Percentiles rank a stretch among this genome's conserved stretches.
phyloP scores from a whole-genome alignment of 2,888 invertebrate species.

The Cyclophora punctaria region DNA sequence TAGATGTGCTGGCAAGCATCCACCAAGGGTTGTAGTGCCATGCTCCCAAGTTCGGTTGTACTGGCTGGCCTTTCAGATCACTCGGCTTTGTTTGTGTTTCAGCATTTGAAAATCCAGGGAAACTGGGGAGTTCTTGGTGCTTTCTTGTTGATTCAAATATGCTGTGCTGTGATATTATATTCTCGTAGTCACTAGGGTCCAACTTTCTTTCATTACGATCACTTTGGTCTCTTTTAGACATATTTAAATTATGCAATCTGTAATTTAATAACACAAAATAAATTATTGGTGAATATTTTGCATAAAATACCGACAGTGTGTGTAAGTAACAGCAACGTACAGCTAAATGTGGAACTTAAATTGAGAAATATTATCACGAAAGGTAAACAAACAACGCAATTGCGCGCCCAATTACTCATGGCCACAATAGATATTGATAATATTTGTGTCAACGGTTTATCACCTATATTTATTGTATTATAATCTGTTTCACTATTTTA shows the following conservation, averaged over 20 bases:
- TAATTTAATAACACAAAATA: slow-evolving; percentile 9
- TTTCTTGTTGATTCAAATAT: slow-evolving; percentile 65
- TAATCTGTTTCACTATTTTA: no score
- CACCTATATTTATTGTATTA: no score
- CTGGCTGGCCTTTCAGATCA: slow-evolving; percentile 57
- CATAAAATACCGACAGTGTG: neutral
- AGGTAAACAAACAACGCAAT: slow-evolving; percentile 69
- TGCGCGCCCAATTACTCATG: slow-evolving; percentile 42
- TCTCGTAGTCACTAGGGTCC: slow-evolving; percentile 68
- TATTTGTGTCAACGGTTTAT: no score
- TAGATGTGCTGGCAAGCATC: slow-evolving; percentile 71
- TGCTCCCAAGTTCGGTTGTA: slow-evolving; percentile 56
- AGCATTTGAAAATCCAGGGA: slow-evolving; percentile 69
- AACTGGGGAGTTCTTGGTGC: slow-evolving; percentile 65
- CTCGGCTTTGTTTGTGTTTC: slow-evolving; percentile 70
- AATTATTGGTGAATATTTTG: neutral
- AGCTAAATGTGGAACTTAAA: slow-evolving; percentile 16
- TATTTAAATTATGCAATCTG: slow-evolving; percentile 36
- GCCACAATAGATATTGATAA: slow-evolving; percentile 7
- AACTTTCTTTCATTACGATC: slow-evolving; percentile 67
- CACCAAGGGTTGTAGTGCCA: slow-evolving; percentile 75
- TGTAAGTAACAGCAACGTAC: slow-evolving; percentile 5
- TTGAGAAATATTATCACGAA: slow-evolving; percentile 25
- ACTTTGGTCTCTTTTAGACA: slow-evolving; percentile 69
- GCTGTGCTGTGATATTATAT: slow-evolving; percentile 66